Evolutionary conservation across 2,113 vertebrate species (phyloP).

Genomic region (Pelecanoides urinatrix): DNA sequence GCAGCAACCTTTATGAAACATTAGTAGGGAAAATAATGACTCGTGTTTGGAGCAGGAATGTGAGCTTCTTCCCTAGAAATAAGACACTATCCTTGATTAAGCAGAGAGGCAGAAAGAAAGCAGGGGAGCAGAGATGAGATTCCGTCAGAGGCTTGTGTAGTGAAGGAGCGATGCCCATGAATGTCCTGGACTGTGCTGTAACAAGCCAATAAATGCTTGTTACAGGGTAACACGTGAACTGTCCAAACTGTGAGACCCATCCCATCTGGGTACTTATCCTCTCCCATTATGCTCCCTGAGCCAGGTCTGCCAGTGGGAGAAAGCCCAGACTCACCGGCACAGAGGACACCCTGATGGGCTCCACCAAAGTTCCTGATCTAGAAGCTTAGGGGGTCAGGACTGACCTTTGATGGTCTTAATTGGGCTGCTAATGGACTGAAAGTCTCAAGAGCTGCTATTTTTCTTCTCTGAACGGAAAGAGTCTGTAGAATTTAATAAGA

Average conservation of each 20-base stretch:
- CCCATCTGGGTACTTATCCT: neutral
- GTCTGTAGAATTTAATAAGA: neutral
- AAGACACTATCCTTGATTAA: neutral
- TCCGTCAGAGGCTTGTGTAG: neutral
- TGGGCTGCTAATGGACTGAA: neutral
- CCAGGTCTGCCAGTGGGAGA: neutral
- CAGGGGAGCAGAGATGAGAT: neutral
- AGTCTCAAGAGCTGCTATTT: neutral
- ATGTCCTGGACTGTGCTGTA: neutral
- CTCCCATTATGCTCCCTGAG: rapidly evolving
- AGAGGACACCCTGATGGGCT: neutral
- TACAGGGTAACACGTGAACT: neutral
- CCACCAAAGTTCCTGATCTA: neutral
- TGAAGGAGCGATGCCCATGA: neutral
- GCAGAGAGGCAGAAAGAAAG: neutral
- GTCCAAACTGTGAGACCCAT: neutral
- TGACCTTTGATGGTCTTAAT: neutral
- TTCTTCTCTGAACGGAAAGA: neutral
- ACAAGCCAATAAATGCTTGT: neutral
- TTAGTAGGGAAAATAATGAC: neutral
- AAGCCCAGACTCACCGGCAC: neutral
- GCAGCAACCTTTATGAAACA: neutral
- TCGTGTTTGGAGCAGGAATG: neutral
- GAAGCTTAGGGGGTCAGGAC: neutral
- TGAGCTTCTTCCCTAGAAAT: neutral